Evolutionary conservation across 2,888 invertebrate genomes (phyloP), one percentile per base, ranked within the genome.

Genomic region (Aethes cnicana): DNA sequence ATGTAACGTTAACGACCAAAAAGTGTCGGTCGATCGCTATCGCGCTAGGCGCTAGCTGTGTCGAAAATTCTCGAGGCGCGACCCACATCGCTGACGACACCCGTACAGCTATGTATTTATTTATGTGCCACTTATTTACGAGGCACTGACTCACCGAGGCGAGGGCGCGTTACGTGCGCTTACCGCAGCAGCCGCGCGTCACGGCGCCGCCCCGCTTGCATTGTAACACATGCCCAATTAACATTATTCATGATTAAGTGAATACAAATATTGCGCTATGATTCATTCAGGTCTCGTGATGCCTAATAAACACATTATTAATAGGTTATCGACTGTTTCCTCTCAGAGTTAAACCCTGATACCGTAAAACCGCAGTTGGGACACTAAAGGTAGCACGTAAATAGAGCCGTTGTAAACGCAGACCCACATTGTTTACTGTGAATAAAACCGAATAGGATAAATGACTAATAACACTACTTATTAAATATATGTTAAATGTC

Each of bases 51-150:
- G 68, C 72, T 43, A 33, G 47, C 50, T 69, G 63, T 74, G 77
- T 80, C 76, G 78, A 80, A 81, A 80, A 78, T 66, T 75, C 75
- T 78, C 58, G 58, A 58, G 69, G 65, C 69, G 69, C 64, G 73
- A 79, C 81, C 81, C 67, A 83, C 80, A 77, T 80, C 62, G 44
- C 52, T 80, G 74, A 74, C 74, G 78, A 80, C 81, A 80, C 70
- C 69, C 66, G 56, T 59, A 61, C 58, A 57, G 57, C 64, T 68
- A 66, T 73, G 64, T 67, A 64, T 66, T 63, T 68, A 62, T 68
- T 61, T 64, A 63, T 64, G 63, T 63, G 54, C 61, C 57, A 63
- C 58, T 68, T 68, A 62, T 64, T 65, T 67, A 62, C 63, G 60
- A 63, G 43, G 47, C 62, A 52, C 44, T 72, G 68, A 69, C 58